Evolutionary conservation across 2,113 vertebrate genomes (phyloP).

Genomic region (Antechinus stuartii): DNA sequence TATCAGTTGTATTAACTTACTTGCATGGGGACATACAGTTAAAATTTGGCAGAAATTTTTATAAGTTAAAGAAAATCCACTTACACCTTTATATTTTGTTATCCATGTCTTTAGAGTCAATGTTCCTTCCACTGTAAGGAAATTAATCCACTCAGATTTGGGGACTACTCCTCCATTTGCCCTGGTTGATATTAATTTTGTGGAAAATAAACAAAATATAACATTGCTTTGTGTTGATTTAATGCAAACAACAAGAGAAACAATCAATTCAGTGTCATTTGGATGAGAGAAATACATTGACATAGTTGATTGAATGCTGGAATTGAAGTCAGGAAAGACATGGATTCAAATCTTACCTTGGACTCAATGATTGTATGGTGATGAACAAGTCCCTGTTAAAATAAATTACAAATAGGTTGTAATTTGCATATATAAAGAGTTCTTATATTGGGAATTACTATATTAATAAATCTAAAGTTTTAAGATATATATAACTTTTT

Average conservation of each 20-base stretch:
- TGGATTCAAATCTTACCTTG: not conserved
- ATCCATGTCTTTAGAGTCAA: not conserved
- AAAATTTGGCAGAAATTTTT: not conserved
- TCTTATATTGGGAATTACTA: not conserved
- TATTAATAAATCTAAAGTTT: not conserved
- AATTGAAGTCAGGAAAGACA: not conserved
- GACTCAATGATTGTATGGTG: not conserved
- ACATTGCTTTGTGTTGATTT: not conserved
- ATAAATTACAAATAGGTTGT: not conserved
- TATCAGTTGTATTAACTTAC: not conserved
- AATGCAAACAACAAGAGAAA: not conserved
- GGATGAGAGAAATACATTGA: not conserved
- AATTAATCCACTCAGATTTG: not conserved
- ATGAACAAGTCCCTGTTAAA: not conserved
- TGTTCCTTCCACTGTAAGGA: not conserved
- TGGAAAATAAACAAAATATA: not conserved
- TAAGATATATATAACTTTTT: not conserved
- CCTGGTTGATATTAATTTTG: not conserved
- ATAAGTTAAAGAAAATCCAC: slow-evolving; percentile 16
- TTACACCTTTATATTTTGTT: not conserved
- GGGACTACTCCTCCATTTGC: not conserved
- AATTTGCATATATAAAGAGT: not conserved
- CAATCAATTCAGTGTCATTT: not conserved
- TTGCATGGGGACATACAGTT: not conserved
- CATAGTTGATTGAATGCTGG: not conserved